A percentile compares a stretch with the other conserved stretches of the same genome.
These are phyloP conservation scores for Lochmaea crataegi DNA, from an alignment of 2,888 invertebrate genomes.

Conservation along the genomic window DNA sequence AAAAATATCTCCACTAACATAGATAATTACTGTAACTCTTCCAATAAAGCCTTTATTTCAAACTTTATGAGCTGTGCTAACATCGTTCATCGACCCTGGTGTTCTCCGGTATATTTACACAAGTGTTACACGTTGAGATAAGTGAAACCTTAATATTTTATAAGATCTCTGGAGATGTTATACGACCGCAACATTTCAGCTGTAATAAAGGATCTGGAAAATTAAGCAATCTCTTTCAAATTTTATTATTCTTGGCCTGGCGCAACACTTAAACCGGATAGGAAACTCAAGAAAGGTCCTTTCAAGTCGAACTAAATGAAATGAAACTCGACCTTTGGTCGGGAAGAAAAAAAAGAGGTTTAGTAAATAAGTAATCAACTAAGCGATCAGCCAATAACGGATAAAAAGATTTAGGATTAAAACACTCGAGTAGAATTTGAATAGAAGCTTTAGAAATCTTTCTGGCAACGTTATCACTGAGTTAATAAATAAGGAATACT, in stretches of 20 bases:
- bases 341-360: background rate
- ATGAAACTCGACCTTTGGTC: constrained; percentile 3
- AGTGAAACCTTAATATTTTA: background rate
- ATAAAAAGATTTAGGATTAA: background rate
- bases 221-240: background rate
- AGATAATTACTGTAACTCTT: too few species aligned
- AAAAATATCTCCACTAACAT: too few species aligned
- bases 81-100: too few species aligned
- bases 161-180: background rate
- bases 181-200: background rate
- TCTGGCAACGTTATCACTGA: background rate
- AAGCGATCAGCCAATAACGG: background rate
- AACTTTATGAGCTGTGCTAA: too few species aligned
- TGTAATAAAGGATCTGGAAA: background rate
- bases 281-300: background rate
- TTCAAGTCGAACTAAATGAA: constrained; percentile 1
- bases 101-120: background rate
- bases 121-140: background rate
- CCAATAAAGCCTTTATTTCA: too few species aligned
- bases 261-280: background rate
- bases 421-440: background rate
- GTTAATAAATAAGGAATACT: background rate
- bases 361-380: constrained; percentile 1
- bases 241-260: background rate
- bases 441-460: background rate